Percentiles rank a stretch among this genome's conserved stretches.
phyloP scores from a whole-genome alignment of 1,140 invertebrate species.

The Trinorchestia longiramus region DNA sequence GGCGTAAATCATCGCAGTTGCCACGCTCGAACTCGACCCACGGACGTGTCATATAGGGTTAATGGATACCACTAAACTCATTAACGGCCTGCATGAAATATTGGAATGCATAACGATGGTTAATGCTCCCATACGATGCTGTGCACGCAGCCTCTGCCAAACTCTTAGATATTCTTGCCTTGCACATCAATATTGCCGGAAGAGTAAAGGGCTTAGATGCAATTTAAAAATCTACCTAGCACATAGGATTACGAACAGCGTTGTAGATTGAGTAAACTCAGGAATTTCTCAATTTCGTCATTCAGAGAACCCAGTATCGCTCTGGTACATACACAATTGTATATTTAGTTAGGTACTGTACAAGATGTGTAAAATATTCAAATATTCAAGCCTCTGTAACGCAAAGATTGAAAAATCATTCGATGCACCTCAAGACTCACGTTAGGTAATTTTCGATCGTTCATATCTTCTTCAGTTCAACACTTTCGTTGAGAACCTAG shows the following conservation, averaged over 20 bases:
- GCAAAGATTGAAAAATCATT: not conserved
- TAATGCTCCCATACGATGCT: slow-evolving; percentile 29
- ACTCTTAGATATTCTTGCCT: not conserved
- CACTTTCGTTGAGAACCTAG: not conserved
- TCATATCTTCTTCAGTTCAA: not conserved
- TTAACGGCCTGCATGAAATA: slow-evolving; percentile 54
- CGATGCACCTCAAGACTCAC: not conserved
- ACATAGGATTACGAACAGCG: not conserved
- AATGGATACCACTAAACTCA: slow-evolving; percentile 54
- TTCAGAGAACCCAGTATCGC: too few relatives aligned
- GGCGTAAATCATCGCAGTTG: slow-evolving; percentile 32
- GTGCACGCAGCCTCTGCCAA: not conserved
- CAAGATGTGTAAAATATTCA: not conserved
- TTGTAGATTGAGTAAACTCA: not conserved
- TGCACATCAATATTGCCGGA: not conserved
- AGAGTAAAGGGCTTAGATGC: not conserved
- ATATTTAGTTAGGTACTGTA: too few relatives aligned
- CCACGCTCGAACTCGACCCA: not conserved
- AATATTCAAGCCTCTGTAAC: not conserved
- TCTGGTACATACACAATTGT: too few relatives aligned
- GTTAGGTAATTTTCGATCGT: not conserved
- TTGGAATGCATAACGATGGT: slow-evolving; percentile 47
- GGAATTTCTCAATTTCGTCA: not conserved
- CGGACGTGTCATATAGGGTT: slow-evolving; percentile 45
- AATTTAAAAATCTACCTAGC: not conserved